Evolutionary conservation across 2,888 invertebrate species (phyloP).

Genomic region (Eupithecia subumbrata): DNA sequence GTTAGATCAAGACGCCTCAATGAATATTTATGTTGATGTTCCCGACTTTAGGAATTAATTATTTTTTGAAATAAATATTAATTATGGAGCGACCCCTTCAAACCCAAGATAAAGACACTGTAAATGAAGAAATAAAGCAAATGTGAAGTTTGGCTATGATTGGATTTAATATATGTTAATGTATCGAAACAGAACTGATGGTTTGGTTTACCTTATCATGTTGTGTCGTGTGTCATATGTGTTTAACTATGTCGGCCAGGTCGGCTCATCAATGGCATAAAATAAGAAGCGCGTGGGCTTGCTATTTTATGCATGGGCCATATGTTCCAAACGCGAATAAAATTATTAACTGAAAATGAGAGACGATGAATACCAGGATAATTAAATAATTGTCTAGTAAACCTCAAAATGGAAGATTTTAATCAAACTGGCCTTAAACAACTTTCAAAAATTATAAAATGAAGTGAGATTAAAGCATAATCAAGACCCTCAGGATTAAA

Average conservation of each 20-base stretch:
- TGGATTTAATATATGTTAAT: no score
- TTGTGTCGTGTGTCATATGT: no score
- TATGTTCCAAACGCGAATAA: neutral
- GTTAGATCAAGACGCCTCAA: slow-evolving; percentile 32
- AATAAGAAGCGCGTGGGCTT: neutral
- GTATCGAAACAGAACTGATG: no score
- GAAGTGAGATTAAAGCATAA: neutral
- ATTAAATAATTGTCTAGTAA: no score
- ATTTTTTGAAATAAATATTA: slow-evolving; percentile 35
- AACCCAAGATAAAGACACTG: neutral
- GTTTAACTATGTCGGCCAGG: neutral
- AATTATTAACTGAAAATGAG: neutral
- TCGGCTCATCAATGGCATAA: neutral
- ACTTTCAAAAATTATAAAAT: neutral
- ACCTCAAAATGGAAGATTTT: neutral
- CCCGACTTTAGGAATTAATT: slow-evolving; percentile 29
- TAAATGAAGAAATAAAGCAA: neutral
- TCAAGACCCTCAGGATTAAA: neutral
- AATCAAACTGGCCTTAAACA: neutral
- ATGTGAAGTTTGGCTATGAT: neutral
- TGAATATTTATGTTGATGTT: slow-evolving; percentile 52
- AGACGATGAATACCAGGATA: no score
- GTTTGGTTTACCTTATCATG: no score
- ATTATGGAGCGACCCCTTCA: neutral
- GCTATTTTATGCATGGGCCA: no score